Percentiles rank a stretch among this genome's conserved stretches.
phyloP scores from a whole-genome alignment of 2,113 vertebrate genomes.

The Pyrgilauda ruficollis region DNA sequence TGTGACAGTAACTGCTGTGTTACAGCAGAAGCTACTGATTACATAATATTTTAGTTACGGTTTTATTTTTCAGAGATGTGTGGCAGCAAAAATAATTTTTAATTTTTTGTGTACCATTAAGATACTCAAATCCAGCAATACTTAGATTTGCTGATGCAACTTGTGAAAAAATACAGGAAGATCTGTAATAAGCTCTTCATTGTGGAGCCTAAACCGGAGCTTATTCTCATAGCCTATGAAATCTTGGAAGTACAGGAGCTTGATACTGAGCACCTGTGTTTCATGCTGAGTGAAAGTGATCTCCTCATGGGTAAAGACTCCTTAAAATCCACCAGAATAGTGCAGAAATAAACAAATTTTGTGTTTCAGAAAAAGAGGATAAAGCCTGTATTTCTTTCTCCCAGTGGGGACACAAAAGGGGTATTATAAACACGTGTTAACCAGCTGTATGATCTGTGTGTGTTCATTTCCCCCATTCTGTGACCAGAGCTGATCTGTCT shows the following conservation, averaged over 20 bases:
- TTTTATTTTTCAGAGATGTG: neutral
- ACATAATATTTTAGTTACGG: neutral
- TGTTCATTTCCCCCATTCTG: neutral
- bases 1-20: neutral
- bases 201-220: fast-evolving
- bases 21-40: neutral
- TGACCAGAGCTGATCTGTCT: neutral
- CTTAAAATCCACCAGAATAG: neutral
- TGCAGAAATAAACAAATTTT: neutral
- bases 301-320: neutral
- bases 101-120: neutral
- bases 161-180: neutral
- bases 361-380: neutral
- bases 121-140: neutral
- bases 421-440: constrained; percentile 14
- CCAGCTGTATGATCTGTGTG: neutral
- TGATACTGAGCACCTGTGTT: neutral
- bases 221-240: neutral
- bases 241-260: neutral
- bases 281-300: neutral
- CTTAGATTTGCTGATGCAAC: neutral
- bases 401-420: neutral
- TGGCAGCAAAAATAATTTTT: neutral
- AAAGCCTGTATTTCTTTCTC: neutral
- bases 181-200: neutral